Percentiles rank a stretch among this genome's conserved stretches.
These are phyloP conservation scores for Poecilia picta DNA, from an alignment of 2,797 vertebrate species.

Conservation along the genomic window DNA sequence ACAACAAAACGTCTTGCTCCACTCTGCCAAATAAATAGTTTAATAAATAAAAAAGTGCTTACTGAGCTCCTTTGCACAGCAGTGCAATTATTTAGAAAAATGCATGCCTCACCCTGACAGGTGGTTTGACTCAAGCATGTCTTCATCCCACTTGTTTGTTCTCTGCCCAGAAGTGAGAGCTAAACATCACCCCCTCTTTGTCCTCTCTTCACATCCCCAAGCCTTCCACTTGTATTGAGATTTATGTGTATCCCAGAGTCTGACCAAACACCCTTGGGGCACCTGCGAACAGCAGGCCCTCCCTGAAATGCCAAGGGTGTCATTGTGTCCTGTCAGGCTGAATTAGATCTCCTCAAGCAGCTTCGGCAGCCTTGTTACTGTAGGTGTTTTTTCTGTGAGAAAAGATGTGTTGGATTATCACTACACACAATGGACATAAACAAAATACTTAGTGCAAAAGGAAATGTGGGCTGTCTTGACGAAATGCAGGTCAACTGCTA, in stretches of 20 bases:
- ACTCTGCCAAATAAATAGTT: background rate
- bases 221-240: conserved; percentile 54
- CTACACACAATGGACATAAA: conserved; percentile 25
- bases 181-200: conserved; percentile 52
- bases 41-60: background rate
- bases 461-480: conserved; percentile 34
- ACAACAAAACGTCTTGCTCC: background rate
- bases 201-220: conserved; percentile 43
- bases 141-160: conserved; percentile 22
- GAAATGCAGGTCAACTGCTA: conserved; percentile 24
- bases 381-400: conserved; percentile 49
- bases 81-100: conserved; percentile 5
- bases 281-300: conserved; percentile 63
- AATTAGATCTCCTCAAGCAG: conserved; percentile 74
- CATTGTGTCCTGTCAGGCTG: conserved; percentile 78
- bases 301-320: conserved; percentile 81
- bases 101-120: conserved; percentile 21
- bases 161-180: conserved; percentile 45
- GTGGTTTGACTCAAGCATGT: conserved; percentile 37
- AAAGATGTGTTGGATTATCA: conserved; percentile 42
- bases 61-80: background rate
- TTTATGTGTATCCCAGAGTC: conserved; percentile 65
- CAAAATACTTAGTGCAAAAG: conserved; percentile 34
- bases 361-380: conserved; percentile 64
- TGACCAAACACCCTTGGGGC: conserved; percentile 70